Conservation (phyloP, 2,888 invertebrate genomes). For the Tenodera sinensis region DNA sequence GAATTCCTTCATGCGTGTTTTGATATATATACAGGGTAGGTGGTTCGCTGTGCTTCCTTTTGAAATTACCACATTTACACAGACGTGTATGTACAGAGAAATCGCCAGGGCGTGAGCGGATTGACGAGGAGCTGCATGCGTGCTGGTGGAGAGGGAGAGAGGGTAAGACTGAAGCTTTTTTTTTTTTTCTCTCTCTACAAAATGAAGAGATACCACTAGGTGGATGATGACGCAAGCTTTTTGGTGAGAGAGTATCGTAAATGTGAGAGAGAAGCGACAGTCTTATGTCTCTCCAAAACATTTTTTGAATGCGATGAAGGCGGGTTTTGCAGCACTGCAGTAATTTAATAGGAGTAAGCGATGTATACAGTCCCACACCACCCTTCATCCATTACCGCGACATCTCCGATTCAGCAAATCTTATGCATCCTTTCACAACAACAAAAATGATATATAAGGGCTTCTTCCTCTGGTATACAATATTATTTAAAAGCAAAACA, state of each 20-base stretch:
- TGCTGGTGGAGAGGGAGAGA: not conserved
- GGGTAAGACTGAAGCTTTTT: not conserved
- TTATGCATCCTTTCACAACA: slow-evolving; percentile 1
- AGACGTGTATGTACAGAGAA: not conserved
- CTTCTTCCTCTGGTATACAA: not conserved
- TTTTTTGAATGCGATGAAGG: slow-evolving; percentile 7
- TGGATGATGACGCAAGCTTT: not conserved
- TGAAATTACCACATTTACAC: slow-evolving; percentile 17
- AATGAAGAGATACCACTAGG: not conserved
- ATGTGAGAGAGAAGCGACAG: not conserved
- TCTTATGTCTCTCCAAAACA: not conserved
- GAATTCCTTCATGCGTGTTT: not conserved
- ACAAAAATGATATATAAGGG: not conserved
- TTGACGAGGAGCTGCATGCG: not conserved
- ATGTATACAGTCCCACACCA: not conserved
- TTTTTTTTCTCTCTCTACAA: not conserved
- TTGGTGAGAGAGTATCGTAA: not conserved
- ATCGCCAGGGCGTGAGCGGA: slow-evolving; percentile 9
- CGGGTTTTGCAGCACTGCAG: not conserved
- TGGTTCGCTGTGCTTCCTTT: slow-evolving; percentile 2
- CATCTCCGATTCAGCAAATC: not conserved
- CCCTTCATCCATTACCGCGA: not conserved
- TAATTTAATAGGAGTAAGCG: slow-evolving; percentile 11
- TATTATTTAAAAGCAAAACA: not conserved
- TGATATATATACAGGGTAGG: not conserved